These are phyloP conservation scores for Notothenia rossii DNA, from an alignment of 2,113 vertebrate genomes.

Conservation along the genomic window DNA sequence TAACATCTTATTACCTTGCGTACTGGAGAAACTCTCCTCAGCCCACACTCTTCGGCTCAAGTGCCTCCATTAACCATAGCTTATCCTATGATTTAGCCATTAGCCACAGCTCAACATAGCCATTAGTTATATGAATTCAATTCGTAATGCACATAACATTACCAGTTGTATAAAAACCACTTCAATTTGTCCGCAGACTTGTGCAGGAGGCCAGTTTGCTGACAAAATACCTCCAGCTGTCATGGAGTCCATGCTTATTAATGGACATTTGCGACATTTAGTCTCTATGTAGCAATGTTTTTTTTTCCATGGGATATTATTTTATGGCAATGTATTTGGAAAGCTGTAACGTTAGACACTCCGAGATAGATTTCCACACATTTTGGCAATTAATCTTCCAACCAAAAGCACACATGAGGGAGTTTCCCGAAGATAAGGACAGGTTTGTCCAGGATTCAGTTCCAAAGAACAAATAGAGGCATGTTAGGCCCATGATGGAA, in stretches of 20 bases:
- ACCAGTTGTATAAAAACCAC: conserved; percentile 63
- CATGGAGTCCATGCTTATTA: conserved; percentile 24
- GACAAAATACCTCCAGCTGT: conserved; percentile 45
- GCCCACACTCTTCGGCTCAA: conserved; percentile 58
- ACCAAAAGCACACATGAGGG: background rate
- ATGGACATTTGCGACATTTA: conserved; percentile 32
- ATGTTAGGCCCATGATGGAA: conserved; percentile 4
- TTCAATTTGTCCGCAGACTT: conserved; percentile 66
- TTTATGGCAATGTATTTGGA: conserved; percentile 34
- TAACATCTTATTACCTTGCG: conserved; percentile 47
- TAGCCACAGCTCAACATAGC: conserved; percentile 62
- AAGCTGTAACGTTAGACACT: conserved; percentile 34
- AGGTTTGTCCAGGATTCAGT: conserved; percentile 18
- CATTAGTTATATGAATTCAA: conserved; percentile 65
- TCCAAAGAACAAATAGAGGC: conserved; percentile 5
- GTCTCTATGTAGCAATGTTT: conserved; percentile 28
- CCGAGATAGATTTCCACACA: conserved; percentile 1
- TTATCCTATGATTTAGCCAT: conserved; percentile 65
- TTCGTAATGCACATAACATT: conserved; percentile 62
- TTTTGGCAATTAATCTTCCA: conserved; percentile 25
- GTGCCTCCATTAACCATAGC: conserved; percentile 63
- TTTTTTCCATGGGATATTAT: conserved; percentile 34
- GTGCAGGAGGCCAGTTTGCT: conserved; percentile 31
- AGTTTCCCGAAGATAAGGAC: conserved; percentile 11
- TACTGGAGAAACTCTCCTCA: conserved; percentile 51